phyloP scores from a whole-genome alignment of 2,888 invertebrate species.

The Lycocerus yunnanus region DNA sequence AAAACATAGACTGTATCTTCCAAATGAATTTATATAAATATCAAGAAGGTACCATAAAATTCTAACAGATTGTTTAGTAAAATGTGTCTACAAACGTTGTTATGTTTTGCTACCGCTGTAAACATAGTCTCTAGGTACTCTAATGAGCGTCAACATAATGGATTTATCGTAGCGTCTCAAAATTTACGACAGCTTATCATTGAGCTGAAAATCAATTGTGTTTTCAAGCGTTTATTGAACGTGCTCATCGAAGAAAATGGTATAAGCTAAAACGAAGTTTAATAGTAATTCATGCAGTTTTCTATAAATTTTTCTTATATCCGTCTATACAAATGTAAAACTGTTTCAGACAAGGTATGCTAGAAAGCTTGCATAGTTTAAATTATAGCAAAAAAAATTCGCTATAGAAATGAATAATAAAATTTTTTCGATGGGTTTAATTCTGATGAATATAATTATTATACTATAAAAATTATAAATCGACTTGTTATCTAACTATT shows the following conservation, averaged over 20 bases:
- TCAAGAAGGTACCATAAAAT: too few species aligned
- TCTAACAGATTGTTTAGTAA: too few species aligned
- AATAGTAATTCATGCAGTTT: neutral
- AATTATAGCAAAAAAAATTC: too few species aligned
- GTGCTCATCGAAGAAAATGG: neutral
- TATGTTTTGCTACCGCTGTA: neutral
- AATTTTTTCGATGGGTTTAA: too few species aligned
- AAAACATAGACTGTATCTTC: too few species aligned
- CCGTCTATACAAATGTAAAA: neutral
- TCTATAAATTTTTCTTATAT: neutral
- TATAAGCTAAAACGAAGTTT: neutral
- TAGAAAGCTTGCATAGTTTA: too few species aligned
- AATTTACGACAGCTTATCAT: neutral
- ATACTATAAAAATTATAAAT: too few species aligned
- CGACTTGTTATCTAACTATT: neutral
- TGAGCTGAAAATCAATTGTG: neutral
- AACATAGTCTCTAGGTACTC: neutral
- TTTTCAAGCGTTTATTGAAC: neutral
- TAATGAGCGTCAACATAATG: neutral
- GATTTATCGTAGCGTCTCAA: neutral
- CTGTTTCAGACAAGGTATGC: neutral
- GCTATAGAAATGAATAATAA: too few species aligned
- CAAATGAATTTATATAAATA: too few species aligned
- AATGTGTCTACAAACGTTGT: too few species aligned
- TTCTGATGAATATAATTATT: too few species aligned